Percentiles rank a stretch among this genome's conserved stretches.
These are phyloP conservation scores for Fissipunctia ypsillon DNA, from an alignment of 2,888 invertebrate species.

Conservation along the genomic window DNA sequence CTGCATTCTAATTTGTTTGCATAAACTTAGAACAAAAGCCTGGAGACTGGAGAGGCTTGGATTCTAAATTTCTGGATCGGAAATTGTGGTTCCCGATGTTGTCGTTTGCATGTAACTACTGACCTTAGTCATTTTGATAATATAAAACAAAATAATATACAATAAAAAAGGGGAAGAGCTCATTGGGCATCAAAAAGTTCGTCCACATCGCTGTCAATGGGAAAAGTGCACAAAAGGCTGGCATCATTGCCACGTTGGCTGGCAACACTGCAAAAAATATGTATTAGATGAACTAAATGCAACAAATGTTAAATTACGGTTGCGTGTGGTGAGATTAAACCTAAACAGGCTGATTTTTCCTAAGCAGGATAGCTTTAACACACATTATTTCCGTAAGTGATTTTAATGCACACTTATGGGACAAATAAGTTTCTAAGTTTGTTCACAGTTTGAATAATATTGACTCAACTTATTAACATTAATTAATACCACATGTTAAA, in stretches of 20 bases:
- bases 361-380: neutral
- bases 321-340: neutral
- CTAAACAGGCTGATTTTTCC: neutral
- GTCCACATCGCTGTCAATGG: no score
- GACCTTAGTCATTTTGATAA: no score
- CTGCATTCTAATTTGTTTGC: slow-evolving; percentile 80
- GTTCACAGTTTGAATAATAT: neutral
- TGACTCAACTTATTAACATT: slow-evolving; percentile 11
- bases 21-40: slow-evolving; percentile 82
- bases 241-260: no score
- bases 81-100: neutral
- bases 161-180: no score
- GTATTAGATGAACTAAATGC: neutral
- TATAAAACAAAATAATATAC: no score
- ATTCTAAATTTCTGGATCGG: slow-evolving; percentile 60
- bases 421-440: neutral
- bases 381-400: neutral
- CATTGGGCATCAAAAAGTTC: no score
- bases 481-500: slow-evolving; percentile 11
- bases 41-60: slow-evolving; percentile 57
- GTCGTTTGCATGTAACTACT: no score
- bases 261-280: no score
- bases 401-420: neutral
- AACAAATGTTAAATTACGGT: neutral
- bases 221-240: no score